Conservation (phyloP, 1,140 invertebrate genomes). For the Musca vetustissima region DNA sequence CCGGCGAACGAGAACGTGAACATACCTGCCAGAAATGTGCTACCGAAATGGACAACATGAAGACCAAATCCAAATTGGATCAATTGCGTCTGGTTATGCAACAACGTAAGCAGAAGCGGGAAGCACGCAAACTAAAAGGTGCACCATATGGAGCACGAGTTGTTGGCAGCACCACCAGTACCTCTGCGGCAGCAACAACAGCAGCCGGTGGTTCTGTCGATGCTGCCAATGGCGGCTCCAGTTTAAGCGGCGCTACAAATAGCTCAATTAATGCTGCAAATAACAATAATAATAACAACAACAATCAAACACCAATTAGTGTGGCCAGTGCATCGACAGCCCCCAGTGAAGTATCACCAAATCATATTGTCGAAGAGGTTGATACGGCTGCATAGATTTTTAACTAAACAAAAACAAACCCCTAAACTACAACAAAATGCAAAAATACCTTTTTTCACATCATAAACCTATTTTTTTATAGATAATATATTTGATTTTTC, state of each 20-base stretch:
- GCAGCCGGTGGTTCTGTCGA: not conserved
- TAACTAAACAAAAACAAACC: too few species aligned
- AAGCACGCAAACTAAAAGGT: conserved; percentile 74
- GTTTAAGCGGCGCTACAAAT: conserved; percentile 4
- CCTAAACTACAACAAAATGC: too few species aligned
- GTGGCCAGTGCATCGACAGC: conserved; percentile 27
- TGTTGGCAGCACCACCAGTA: conserved; percentile 10
- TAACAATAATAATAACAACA: not conserved
- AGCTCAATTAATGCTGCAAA: conserved; percentile 3
- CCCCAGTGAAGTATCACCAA: conserved; percentile 50
- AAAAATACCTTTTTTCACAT: too few species aligned
- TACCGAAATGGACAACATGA: conserved; percentile 70
- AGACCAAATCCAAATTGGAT: conserved; percentile 82
- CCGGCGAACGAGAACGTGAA: conserved; percentile 34
- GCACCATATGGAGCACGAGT: conserved; percentile 67
- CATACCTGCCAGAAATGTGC: conserved; percentile 55
- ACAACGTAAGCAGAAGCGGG: conserved; percentile 77
- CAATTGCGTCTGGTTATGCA: conserved; percentile 85
- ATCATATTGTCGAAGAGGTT: conserved; percentile 54
- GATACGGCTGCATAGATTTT: conserved; percentile 49
- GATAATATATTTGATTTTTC: too few species aligned
- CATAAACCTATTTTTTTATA: too few species aligned
- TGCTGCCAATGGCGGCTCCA: conserved; percentile 1
- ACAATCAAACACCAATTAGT: conserved; percentile 18
- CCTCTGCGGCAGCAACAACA: conserved; percentile 16